phyloP scores from a whole-genome alignment of 2,797 vertebrate genomes.

The Syncerus caffer region DNA sequence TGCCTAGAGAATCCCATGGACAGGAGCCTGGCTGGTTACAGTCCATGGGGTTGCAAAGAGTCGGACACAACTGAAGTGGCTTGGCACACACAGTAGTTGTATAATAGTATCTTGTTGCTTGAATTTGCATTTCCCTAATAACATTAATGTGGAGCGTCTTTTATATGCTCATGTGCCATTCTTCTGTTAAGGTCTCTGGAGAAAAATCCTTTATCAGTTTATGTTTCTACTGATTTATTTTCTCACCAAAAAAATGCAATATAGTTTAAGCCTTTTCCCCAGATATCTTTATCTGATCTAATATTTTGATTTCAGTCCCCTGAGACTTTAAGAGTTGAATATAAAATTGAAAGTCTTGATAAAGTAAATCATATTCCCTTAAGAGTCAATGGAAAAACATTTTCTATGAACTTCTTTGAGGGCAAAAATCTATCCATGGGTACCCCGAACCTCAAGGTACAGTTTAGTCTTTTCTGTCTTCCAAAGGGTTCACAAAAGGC shows the following conservation, averaged over 20 bases:
- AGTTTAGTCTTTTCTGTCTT: background rate
- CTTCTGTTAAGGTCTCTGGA: background rate
- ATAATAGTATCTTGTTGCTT: background rate
- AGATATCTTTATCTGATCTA: background rate
- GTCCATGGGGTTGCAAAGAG: background rate
- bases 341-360: constrained; percentile 4
- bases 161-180: background rate
- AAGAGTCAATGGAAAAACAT: background rate
- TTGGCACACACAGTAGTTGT: background rate
- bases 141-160: background rate
- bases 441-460: background rate
- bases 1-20: background rate
- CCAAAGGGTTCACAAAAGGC: background rate
- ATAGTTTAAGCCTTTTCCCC: background rate
- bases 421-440: background rate
- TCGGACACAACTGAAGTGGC: background rate
- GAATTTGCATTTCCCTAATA: background rate
- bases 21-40: background rate
- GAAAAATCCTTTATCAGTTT: background rate
- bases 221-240: background rate
- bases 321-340: background rate
- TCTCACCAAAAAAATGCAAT: background rate
- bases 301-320: background rate
- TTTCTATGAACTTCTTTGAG: background rate
- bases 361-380: background rate